Conservation (phyloP, 2,113 vertebrate genomes). For the Semicossyphus pulcher region DNA sequence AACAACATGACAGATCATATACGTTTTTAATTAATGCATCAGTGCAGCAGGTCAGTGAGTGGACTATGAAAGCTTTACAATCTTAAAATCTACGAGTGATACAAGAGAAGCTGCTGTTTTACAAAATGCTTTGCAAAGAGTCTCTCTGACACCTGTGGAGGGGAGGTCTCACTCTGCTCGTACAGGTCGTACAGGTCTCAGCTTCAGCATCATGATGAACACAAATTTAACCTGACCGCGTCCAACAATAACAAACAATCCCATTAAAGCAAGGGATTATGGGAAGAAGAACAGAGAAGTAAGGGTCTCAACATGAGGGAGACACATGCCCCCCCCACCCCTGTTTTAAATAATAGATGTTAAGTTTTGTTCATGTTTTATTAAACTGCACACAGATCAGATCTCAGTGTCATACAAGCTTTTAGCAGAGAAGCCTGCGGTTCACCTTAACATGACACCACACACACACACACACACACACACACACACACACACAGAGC, state of each 20-base stretch:
- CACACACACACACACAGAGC: conserved; percentile 41
- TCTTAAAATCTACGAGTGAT: no score
- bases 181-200: no score
- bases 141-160: no score
- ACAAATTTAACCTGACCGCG: no score
- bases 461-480: conserved; percentile 66
- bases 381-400: conserved; percentile 80
- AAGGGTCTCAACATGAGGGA: background rate
- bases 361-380: conserved; percentile 81
- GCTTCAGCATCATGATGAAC: no score
- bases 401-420: conserved; percentile 81
- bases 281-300: background rate
- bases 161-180: no score
- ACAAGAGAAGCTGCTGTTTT: no score
- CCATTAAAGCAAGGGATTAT: background rate
- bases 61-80: background rate
- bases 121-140: no score
- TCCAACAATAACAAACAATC: background rate
- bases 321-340: background rate
- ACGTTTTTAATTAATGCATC: background rate
- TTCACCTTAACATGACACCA: conserved; percentile 84
- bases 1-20: background rate
- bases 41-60: background rate
- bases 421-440: conserved; percentile 80
- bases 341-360: conserved; percentile 76